Percentiles rank a stretch among this genome's conserved stretches.
Conservation (phyloP, 2,797 vertebrate genomes). For the Enteromius afrohamiltoni region DNA sequence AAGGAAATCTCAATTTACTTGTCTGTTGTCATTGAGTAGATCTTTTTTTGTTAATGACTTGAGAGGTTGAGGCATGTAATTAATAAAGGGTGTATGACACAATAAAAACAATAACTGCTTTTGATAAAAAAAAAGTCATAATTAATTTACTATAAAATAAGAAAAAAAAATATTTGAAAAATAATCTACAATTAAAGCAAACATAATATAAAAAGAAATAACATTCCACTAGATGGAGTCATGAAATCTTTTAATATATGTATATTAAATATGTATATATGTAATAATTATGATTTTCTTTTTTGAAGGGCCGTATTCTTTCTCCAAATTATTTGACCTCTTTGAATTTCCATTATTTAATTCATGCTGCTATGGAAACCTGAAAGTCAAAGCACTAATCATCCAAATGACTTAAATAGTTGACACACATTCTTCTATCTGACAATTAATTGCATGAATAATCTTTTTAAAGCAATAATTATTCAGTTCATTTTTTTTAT, state of each 20-base stretch:
- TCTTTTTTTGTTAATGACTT: neutral
- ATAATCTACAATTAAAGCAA: neutral
- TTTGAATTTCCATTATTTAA: neutral
- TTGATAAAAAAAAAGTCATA: neutral
- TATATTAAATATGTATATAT: too few relatives aligned
- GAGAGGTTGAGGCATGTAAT: neutral
- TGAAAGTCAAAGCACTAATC: neutral
- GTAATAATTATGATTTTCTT: too few relatives aligned
- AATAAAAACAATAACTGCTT: neutral
- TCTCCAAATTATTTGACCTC: neutral
- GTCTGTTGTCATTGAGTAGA: neutral
- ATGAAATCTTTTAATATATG: too few relatives aligned
- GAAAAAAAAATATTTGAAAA: too few relatives aligned
- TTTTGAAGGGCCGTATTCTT: neutral
- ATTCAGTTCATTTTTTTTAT: neutral
- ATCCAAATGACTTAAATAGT: neutral
- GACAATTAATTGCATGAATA: neutral
- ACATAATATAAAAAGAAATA: neutral
- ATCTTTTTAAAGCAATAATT: neutral
- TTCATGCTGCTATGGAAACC: neutral
- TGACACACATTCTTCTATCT: neutral
- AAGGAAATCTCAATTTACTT: neutral
- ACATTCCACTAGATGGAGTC: neutral
- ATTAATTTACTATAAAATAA: neutral
- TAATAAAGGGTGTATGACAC: neutral